These are phyloP conservation scores for Coreius guichenoti DNA, from an alignment of 2,797 vertebrate species.

Conservation along the genomic window DNA sequence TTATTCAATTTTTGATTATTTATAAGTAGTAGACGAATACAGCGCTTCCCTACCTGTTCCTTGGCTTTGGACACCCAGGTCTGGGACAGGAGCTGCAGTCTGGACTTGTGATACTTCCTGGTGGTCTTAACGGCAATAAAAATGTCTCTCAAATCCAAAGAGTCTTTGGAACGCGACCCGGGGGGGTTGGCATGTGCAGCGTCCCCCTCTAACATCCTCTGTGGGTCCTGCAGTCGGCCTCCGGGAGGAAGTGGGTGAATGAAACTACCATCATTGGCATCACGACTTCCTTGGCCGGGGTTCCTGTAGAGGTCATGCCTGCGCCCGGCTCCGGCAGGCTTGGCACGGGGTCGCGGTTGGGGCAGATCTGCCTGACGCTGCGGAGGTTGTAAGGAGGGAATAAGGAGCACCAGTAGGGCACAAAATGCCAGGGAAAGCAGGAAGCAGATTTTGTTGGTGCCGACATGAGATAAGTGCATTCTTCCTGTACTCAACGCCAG, in stretches of 20 bases:
- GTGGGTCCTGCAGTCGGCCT: slow-evolving; percentile 15
- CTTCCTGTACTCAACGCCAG: slow-evolving; percentile 66
- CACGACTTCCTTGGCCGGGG: not conserved
- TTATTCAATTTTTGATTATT: no score
- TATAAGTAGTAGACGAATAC: not conserved
- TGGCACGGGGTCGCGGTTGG: slow-evolving; percentile 70
- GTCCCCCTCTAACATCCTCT: slow-evolving; percentile 28
- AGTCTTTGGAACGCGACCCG: slow-evolving; percentile 65
- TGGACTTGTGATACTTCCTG: slow-evolving; percentile 88
- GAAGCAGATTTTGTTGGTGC: slow-evolving; percentile 85
- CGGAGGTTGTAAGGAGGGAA: slow-evolving; percentile 76
- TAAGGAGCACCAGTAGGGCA: slow-evolving; percentile 83
- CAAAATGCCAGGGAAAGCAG: slow-evolving; percentile 84
- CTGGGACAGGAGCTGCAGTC: slow-evolving; percentile 88
- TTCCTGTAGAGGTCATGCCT: not conserved
- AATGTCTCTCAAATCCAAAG: slow-evolving; percentile 84
- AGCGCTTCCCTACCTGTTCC: slow-evolving; percentile 80
- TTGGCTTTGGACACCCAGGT: slow-evolving; percentile 92
- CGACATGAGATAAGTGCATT: slow-evolving; percentile 82
- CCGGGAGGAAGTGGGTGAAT: slow-evolving; percentile 7
- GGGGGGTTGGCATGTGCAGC: not conserved
- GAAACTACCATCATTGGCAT: slow-evolving; percentile 2
- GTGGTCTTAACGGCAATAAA: slow-evolving; percentile 97
- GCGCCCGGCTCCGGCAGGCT: slow-evolving; percentile 35
- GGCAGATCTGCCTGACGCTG: slow-evolving; percentile 69